Conservation (phyloP, 2,113 vertebrate genomes). For the Arvicanthis niloticus region DNA sequence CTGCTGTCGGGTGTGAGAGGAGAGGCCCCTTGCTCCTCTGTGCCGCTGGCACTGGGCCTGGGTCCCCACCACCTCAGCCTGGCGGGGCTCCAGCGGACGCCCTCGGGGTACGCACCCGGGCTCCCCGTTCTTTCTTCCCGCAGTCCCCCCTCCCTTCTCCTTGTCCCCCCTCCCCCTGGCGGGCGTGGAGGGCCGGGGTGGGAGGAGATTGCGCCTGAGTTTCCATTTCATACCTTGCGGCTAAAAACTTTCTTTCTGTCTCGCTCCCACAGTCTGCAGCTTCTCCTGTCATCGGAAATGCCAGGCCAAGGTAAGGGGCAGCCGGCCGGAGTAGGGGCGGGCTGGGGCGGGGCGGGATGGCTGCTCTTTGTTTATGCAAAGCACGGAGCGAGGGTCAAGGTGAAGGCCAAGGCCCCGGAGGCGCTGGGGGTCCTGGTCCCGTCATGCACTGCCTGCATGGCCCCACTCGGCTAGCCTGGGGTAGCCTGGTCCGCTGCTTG, state of each 20-base stretch:
- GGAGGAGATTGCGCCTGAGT: conserved; percentile 81
- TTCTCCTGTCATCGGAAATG: conserved; percentile 95
- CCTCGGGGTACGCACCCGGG: not conserved
- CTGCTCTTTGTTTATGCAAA: conserved; percentile 2
- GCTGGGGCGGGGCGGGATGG: not conserved
- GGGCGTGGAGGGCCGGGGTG: conserved; percentile 62
- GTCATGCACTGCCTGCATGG: not conserved
- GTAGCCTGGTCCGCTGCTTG: not conserved
- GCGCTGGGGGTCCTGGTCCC: not conserved
- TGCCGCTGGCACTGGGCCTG: conserved; percentile 30
- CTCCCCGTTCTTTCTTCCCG: not conserved
- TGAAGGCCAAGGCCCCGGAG: conserved; percentile 56
- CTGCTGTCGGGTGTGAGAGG: not conserved
- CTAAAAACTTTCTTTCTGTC: conserved; percentile 81
- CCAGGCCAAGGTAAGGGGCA: conserved; percentile 94
- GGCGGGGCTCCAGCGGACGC: not conserved
- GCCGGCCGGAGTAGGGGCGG: not conserved
- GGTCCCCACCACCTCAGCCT: conserved; percentile 47
- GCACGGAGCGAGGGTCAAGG: conserved; percentile 58
- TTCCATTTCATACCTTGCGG: conserved; percentile 83
- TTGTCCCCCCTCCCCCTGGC: not conserved
- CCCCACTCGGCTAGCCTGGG: not conserved
- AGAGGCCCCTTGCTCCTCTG: not conserved
- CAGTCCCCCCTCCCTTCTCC: not conserved
- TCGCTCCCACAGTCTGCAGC: conserved; percentile 90